Evolutionary conservation across 1,140 invertebrate genomes (phyloP), one percentile per base, ranked within the genome.

Genomic region (Diachasmimorpha longicaudata): DNA sequence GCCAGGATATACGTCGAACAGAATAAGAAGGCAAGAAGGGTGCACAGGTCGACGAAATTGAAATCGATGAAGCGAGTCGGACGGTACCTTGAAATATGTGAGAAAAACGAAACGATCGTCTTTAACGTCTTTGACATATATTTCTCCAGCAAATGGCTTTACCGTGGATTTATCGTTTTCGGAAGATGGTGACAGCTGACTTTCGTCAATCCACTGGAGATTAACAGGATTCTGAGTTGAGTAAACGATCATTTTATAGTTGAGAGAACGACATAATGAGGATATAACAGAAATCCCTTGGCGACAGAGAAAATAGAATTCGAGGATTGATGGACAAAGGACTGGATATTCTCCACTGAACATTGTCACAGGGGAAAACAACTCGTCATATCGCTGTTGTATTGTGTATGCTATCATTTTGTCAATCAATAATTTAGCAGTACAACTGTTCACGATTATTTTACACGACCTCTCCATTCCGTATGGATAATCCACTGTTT

Each of bases 171-270:
- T 72, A 55, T 72, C 39, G 25, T 25, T 19, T 16, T 14, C n/a
- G 48, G 70, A 72, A 72, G 52, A 37, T 58, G 70, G 70, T 52
- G 70, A 52, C 70, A 72, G 70, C 44, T 69, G 67, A 37, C 52
- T 72, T 37, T 48, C 39, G 58, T 39, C 39, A 52, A 19, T 63
- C 37, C 31, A 67, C 66, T 13, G 42, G 39, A 73, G 39, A 55
- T 55, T 55, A 55, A 55, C 48, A 19, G 48, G 48, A 55, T 42
- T 42, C 39, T 42, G 9, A 42, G 39, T 13, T 42, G 39, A 42
- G 39, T 42, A 42, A 42, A 42, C 39, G 39, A 42, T 42, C 39
- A 42, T 42, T 42, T 42, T 42, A 42, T 42, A 42, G 39, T 42
- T 42, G 39, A 42, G 44, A 52, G 19, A 46, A 52, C 70, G 46